Conservation (phyloP, 2,797 vertebrate genomes). For the Notoglanidium macrostoma region DNA sequence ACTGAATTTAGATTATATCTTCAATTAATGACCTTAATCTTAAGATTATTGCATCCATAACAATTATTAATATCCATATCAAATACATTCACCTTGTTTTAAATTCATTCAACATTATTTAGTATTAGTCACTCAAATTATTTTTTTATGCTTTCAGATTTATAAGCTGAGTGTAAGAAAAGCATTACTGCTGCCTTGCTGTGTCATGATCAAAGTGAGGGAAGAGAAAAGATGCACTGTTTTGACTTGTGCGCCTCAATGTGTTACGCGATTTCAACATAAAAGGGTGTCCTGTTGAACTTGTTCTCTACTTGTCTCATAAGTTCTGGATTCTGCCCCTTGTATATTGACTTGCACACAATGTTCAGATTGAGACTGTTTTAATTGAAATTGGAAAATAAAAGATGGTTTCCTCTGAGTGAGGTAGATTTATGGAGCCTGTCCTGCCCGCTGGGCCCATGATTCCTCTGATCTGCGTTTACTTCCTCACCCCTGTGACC, state of each 20-base stretch:
- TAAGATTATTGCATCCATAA: not conserved
- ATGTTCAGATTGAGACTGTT: slow-evolving; percentile 74
- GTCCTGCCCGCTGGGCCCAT: slow-evolving; percentile 69
- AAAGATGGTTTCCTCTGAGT: slow-evolving; percentile 70
- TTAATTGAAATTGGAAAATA: slow-evolving; percentile 69
- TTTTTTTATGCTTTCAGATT: not conserved
- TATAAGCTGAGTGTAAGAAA: not conserved
- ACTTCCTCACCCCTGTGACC: slow-evolving; percentile 72
- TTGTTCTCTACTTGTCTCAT: slow-evolving; percentile 24
- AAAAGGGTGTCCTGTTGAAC: slow-evolving; percentile 40
- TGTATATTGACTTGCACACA: slow-evolving; percentile 63
- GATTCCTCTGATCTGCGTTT: slow-evolving; percentile 80
- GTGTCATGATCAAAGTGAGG: not conserved
- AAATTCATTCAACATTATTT: not conserved
- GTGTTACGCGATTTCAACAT: slow-evolving; percentile 17
- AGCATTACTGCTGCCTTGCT: not conserved
- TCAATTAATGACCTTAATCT: not conserved
- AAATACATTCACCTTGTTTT: not conserved
- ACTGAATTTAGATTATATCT: not conserved
- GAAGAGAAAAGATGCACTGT: slow-evolving; percentile 35
- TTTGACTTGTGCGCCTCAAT: not conserved
- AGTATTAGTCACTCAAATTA: not conserved
- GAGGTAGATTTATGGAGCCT: slow-evolving; percentile 72
- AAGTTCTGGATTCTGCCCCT: slow-evolving; percentile 66
- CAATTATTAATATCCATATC: not conserved